Conservation (phyloP, 2,113 vertebrate genomes). For the Prietella phreatophila region DNA sequence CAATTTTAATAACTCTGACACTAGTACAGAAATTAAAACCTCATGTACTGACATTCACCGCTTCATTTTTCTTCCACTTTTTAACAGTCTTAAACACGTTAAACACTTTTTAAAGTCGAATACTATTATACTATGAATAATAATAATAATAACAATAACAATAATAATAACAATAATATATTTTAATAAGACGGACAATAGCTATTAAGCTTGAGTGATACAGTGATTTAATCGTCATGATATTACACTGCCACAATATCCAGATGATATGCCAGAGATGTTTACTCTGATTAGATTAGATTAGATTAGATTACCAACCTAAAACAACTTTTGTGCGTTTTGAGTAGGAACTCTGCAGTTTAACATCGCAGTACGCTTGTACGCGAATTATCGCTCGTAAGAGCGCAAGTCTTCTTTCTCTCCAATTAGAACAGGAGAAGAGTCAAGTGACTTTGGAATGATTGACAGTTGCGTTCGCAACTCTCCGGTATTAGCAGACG, state of each 20-base stretch:
- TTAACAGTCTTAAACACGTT: too few relatives aligned
- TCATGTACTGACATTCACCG: background rate
- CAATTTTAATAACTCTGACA: background rate
- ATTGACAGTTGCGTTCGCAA: background rate
- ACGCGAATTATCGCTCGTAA: background rate
- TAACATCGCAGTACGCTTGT: background rate
- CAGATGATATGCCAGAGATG: background rate
- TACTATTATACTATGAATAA: background rate
- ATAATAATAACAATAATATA: background rate
- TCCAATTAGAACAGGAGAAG: too few relatives aligned
- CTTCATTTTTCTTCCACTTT: background rate
- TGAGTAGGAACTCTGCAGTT: background rate
- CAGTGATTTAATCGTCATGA: background rate
- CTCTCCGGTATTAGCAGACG: background rate
- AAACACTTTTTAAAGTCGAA: background rate
- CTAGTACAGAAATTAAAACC: background rate
- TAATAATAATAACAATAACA: background rate
- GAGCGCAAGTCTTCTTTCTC: too few relatives aligned
- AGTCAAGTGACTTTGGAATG: too few relatives aligned
- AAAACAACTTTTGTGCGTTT: background rate
- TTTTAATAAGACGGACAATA: background rate
- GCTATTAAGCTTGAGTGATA: background rate
- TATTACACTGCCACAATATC: background rate
- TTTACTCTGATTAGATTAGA: background rate
- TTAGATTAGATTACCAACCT: background rate